A percentile compares a stretch with the other conserved stretches of the same genome.
Conservation (phyloP, 2,113 vertebrate species). For the Calonectris borealis region DNA sequence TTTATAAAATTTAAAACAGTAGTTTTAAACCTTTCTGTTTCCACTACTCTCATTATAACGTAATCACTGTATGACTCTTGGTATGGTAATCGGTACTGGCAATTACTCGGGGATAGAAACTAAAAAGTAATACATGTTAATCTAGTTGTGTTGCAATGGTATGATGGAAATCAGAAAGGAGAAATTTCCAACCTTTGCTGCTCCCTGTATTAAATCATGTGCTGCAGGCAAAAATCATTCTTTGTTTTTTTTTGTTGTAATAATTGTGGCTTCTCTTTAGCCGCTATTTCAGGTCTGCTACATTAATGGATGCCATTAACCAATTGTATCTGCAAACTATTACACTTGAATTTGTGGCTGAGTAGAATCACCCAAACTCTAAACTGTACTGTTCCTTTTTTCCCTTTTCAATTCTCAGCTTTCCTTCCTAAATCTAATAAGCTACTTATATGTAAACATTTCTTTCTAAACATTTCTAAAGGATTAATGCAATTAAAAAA, state of each 20-base stretch:
- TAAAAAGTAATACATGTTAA: neutral
- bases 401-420: neutral
- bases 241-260: neutral
- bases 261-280: slow-evolving; percentile 18
- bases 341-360: neutral
- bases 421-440: neutral
- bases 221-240: slow-evolving; percentile 11
- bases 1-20: neutral
- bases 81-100: neutral
- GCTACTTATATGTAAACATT: neutral
- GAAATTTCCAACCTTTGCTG: neutral
- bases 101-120: neutral
- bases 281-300: neutral
- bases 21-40: neutral
- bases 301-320: slow-evolving; percentile 11
- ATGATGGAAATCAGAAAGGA: neutral
- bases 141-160: neutral
- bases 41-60: neutral
- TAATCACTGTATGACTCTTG: neutral
- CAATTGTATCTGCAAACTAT: neutral
- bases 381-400: neutral
- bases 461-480: neutral
- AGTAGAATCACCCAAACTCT: neutral
- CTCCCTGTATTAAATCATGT: neutral
- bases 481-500: neutral